These are phyloP conservation scores for Zhuqinia jingwanae DNA, from an alignment of 2,888 invertebrate genomes.

Conservation along the genomic window DNA sequence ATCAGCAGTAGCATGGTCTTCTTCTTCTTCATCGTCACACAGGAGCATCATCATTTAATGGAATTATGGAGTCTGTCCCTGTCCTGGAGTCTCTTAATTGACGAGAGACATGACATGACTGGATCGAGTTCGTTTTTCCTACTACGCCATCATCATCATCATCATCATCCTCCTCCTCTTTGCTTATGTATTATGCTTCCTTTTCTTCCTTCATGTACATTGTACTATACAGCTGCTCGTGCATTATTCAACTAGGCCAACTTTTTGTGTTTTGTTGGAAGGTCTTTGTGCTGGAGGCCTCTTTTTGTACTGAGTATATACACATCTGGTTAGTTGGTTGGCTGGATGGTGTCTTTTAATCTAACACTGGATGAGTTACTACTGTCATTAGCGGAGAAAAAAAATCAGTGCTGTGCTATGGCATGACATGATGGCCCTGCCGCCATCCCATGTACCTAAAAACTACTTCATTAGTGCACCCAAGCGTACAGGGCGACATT, in stretches of 20 bases:
- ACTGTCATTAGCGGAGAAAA: conserved; percentile 40
- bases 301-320: conserved; percentile 2
- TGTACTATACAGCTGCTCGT: too few relatives aligned
- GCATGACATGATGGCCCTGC: conserved; percentile 9
- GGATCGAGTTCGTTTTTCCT: conserved; percentile 35
- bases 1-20: too few relatives aligned
- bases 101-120: conserved; percentile 56
- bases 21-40: conserved; percentile 5
- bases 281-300: not conserved
- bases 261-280: not conserved
- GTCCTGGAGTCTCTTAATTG: conserved; percentile 55
- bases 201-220: too few relatives aligned
- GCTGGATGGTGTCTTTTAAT: conserved; percentile 35
- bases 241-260: conserved; percentile 59
- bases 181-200: too few relatives aligned
- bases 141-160: too few relatives aligned
- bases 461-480: conserved; percentile 50
- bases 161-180: not conserved
- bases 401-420: conserved; percentile 44
- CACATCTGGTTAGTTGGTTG: not conserved
- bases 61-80: conserved; percentile 50
- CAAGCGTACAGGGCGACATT: not conserved
- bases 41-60: conserved; percentile 59
- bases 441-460: not conserved
- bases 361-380: conserved; percentile 43